phyloP scores from a whole-genome alignment of 1,140 invertebrate genomes.

The Zaprionus ornatus region DNA sequence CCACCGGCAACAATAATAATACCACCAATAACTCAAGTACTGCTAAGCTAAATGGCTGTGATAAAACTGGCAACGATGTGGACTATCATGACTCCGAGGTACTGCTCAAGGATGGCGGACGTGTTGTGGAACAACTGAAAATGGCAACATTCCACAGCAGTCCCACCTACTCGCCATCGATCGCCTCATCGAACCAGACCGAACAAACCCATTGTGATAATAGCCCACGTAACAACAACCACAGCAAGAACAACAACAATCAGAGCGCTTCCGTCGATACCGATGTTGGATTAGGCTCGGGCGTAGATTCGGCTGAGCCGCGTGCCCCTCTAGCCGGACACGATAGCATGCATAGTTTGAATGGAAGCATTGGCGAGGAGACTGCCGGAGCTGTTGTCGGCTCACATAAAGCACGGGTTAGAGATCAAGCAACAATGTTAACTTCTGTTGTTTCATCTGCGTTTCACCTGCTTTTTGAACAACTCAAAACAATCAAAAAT shows the following conservation, averaged over 20 bases:
- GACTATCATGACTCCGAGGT: conserved; percentile 64
- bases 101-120: conserved; percentile 59
- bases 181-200: conserved; percentile 77
- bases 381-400: conserved; percentile 36
- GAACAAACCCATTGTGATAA: conserved; percentile 78
- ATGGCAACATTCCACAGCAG: conserved; percentile 65
- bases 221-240: conserved; percentile 37
- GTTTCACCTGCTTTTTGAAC: conserved; percentile 66
- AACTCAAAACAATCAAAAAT: conserved; percentile 27
- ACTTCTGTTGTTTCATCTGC: conserved; percentile 61
- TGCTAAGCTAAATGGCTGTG: conserved; percentile 72
- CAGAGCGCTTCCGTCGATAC: conserved; percentile 42
- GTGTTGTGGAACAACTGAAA: conserved; percentile 65
- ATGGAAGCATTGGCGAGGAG: conserved; percentile 54
- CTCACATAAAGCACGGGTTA: conserved; percentile 69
- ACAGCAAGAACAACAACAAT: conserved; percentile 29
- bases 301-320: conserved; percentile 20
- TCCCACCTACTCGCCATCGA: conserved; percentile 64
- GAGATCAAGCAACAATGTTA: conserved; percentile 33
- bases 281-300: conserved; percentile 21
- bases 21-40: conserved; percentile 56
- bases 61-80: conserved; percentile 70
- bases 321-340: conserved; percentile 65
- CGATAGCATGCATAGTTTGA: conserved; percentile 69
- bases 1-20: conserved; percentile 63